A percentile compares a stretch with the other conserved stretches of the same genome.
phyloP scores from a whole-genome alignment of 1,140 invertebrate genomes.

The Brachionus koreanus region DNA sequence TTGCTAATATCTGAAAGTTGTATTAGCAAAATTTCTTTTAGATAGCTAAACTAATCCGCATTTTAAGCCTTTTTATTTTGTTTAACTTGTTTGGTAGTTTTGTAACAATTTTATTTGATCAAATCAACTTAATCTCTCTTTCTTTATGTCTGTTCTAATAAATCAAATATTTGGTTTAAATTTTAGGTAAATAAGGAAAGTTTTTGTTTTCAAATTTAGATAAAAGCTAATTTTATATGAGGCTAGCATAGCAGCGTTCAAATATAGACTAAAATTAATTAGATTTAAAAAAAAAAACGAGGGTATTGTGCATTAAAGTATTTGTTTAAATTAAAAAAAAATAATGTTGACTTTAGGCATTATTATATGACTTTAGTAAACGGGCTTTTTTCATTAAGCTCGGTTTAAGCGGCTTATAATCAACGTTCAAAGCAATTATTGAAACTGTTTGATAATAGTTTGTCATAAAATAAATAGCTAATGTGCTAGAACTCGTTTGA shows the following conservation, averaged over 20 bases:
- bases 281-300: no score
- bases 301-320: not conserved
- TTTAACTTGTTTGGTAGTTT: not conserved
- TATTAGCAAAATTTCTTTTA: not conserved
- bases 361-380: no score
- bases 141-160: not conserved
- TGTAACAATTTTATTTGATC: constrained; percentile 18
- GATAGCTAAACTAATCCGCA: not conserved
- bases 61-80: not conserved
- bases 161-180: constrained; percentile 14
- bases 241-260: not conserved
- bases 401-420: no score
- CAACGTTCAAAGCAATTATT: not conserved
- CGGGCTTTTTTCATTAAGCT: no score
- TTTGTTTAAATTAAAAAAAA: not conserved
- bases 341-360: no score
- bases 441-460: not conserved
- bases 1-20: no score
- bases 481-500: not conserved
- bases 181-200: not conserved
- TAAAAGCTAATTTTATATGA: not conserved
- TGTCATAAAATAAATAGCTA: not conserved
- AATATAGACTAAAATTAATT: no score
- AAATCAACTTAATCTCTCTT: not conserved
- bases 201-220: not conserved